Conservation (phyloP, 2,888 invertebrate genomes). For the Ichneumon xanthorius region DNA sequence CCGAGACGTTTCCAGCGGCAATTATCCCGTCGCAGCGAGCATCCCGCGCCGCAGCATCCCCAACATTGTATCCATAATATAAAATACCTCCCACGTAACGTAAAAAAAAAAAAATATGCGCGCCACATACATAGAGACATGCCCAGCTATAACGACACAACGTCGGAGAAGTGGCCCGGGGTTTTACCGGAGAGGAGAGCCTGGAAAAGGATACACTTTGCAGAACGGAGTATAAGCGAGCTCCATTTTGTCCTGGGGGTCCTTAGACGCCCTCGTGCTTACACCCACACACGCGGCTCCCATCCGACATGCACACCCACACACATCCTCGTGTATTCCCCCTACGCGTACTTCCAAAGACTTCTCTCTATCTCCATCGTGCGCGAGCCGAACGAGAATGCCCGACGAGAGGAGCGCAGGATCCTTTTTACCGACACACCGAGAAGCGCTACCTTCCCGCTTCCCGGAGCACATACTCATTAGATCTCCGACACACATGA, state of each 20-base stretch:
- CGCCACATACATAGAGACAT: conserved; percentile 10
- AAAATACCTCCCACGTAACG: conserved; percentile 11
- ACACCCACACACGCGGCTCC: conserved; percentile 58
- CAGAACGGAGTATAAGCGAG: conserved; percentile 81
- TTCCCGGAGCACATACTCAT: conserved; percentile 70
- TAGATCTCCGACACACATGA: conserved; percentile 68
- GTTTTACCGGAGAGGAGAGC: conserved; percentile 67
- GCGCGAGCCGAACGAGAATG: conserved; percentile 19
- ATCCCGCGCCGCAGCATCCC: neutral
- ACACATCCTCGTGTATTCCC: neutral
- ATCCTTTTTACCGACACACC: conserved; percentile 48
- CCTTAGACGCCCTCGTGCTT: conserved; percentile 76
- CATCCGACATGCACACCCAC: conserved; percentile 18
- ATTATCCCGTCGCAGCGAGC: conserved; percentile 74
- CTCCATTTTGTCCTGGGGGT: conserved; percentile 84
- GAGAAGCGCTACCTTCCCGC: conserved; percentile 47
- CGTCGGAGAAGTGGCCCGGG: conserved; percentile 32
- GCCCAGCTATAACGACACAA: conserved; percentile 18
- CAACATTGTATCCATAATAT: neutral
- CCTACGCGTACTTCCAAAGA: neutral
- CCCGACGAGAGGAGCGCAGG: conserved; percentile 36
- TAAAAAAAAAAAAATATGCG: neutral
- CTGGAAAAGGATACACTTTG: conserved; percentile 80
- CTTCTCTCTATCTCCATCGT: neutral
- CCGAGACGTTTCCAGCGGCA: conserved; percentile 71